A percentile compares a stretch with the other conserved stretches of the same genome.
Evolutionary conservation across 2,113 vertebrate genomes (phyloP).

Genomic region (Lamprologus lemairii): DNA sequence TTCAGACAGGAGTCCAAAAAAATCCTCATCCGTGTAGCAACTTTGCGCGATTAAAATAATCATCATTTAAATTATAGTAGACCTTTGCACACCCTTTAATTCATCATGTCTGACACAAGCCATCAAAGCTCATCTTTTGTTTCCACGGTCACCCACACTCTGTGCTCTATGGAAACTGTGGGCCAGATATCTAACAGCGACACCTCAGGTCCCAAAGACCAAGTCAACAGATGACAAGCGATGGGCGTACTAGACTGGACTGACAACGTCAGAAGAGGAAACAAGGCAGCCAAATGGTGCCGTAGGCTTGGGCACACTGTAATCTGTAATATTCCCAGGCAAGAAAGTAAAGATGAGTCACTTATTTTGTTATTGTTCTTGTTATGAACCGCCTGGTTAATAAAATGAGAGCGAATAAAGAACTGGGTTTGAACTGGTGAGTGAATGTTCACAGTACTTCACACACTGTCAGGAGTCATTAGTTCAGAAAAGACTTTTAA

Average conservation of each 20-base stretch:
- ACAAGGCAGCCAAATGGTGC: background rate
- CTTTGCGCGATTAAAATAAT: fast-evolving
- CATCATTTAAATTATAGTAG: background rate
- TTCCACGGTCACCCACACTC: background rate
- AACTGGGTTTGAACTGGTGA: background rate
- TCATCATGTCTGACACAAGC: background rate
- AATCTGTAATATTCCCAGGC: background rate
- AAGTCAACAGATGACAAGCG: background rate
- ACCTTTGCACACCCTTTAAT: background rate
- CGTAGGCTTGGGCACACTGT: background rate
- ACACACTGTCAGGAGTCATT: background rate
- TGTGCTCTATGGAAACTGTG: background rate
- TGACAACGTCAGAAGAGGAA: background rate
- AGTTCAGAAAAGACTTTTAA: background rate
- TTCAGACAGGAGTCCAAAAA: background rate
- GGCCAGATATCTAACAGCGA: background rate
- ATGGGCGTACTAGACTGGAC: background rate
- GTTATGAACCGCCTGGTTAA: background rate
- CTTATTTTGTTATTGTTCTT: background rate
- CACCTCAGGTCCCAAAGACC: background rate
- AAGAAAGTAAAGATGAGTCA: background rate
- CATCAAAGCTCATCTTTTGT: background rate
- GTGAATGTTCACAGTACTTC: background rate
- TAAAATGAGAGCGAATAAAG: background rate
- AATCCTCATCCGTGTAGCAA: background rate